These are phyloP conservation scores for Drosophila asahinai DNA, from an alignment of 1,140 invertebrate species.

Conservation along the genomic window DNA sequence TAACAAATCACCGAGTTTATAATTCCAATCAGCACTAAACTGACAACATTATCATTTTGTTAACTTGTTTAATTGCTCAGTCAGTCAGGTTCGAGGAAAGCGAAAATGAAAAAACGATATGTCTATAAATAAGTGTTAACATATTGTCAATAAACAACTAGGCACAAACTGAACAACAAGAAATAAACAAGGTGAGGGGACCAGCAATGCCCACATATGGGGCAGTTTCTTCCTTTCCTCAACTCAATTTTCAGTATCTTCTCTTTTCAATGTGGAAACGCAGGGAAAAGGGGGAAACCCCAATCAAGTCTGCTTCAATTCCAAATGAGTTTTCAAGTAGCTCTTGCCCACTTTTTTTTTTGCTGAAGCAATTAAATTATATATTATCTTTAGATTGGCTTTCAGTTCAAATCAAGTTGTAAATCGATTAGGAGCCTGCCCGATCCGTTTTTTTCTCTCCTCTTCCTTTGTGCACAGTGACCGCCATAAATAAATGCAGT, in stretches of 20 bases:
- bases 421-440: conserved; percentile 37
- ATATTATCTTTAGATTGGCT: conserved; percentile 45
- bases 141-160: conserved; percentile 42
- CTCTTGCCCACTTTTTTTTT: conserved; percentile 37
- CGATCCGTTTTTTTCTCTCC: not conserved
- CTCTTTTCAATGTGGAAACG: not conserved
- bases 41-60: conserved; percentile 49
- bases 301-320: conserved; percentile 20
- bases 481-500: conserved; percentile 38
- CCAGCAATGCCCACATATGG: conserved; percentile 29
- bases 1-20: conserved; percentile 21
- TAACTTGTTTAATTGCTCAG: conserved; percentile 48
- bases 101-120: not conserved
- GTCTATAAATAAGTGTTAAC: conserved; percentile 47
- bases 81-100: not conserved
- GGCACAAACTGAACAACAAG: conserved; percentile 1
- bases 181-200: conserved; percentile 2
- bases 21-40: conserved; percentile 33
- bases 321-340: conserved; percentile 6
- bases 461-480: conserved; percentile 8
- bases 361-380: conserved; percentile 35
- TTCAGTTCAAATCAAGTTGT: conserved; percentile 44
- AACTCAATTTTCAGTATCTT: not conserved
- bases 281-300: not conserved
- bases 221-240: not conserved